These are phyloP conservation scores for Megaceryle torquata DNA, from an alignment of 2,113 vertebrate species.

Conservation along the genomic window DNA sequence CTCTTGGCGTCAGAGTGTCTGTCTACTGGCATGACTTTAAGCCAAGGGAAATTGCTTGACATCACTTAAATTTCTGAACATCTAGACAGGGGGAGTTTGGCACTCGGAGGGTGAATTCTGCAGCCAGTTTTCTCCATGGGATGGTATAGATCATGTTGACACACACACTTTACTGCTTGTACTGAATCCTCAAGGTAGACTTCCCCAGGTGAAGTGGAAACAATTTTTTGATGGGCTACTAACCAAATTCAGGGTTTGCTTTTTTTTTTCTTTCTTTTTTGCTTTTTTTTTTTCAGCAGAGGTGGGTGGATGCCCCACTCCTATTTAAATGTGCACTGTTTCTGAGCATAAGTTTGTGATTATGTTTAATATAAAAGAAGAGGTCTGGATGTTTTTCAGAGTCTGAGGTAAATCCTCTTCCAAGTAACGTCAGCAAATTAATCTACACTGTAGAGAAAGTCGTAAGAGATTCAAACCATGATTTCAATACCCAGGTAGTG, in stretches of 20 bases:
- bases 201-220: slow-evolving; percentile 6
- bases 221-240: neutral
- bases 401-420: neutral
- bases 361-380: neutral
- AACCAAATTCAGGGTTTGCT: neutral
- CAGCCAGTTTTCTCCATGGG: neutral
- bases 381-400: neutral
- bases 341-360: neutral
- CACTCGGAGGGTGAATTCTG: neutral
- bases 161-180: neutral
- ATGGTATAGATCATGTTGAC: slow-evolving; percentile 4
- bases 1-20: slow-evolving; percentile 63
- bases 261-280: neutral
- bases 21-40: slow-evolving; percentile 47
- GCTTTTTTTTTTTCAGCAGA: neutral
- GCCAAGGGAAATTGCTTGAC: slow-evolving; percentile 68
- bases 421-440: neutral
- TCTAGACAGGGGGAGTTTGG: neutral
- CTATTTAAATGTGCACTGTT: neutral
- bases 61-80: slow-evolving; percentile 43
- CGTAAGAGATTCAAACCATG: neutral
- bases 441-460: neutral
- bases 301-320: neutral
- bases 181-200: neutral
- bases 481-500: neutral